A percentile compares a stretch with the other conserved stretches of the same genome.
Conservation (phyloP, 1,140 invertebrate species). For the Drosophila pseudoobscura region DNA sequence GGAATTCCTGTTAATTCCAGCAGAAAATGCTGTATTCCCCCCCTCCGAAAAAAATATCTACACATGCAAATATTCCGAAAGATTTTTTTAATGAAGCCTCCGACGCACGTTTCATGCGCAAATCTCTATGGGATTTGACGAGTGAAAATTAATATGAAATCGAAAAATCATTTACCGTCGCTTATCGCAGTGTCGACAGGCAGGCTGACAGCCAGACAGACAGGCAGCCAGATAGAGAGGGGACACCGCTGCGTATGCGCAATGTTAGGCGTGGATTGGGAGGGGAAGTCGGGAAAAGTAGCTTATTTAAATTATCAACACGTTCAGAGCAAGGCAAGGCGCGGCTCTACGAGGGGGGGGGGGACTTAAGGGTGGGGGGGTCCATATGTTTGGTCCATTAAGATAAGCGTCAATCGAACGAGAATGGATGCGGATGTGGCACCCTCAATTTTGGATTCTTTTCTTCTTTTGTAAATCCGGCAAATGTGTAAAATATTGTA, state of each 20-base stretch:
- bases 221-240: neutral
- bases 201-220: conserved; percentile 52
- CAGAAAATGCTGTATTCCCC: neutral
- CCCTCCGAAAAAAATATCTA: conserved; percentile 9
- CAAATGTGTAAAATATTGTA: conserved; percentile 79
- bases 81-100: conserved; percentile 70
- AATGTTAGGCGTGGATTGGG: conserved; percentile 39
- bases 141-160: conserved; percentile 73
- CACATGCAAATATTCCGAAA: conserved; percentile 47
- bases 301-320: conserved; percentile 82
- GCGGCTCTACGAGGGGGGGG: neutral
- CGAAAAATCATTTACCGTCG: conserved; percentile 77
- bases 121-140: conserved; percentile 74
- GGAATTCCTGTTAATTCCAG: conserved; percentile 48
- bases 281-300: conserved; percentile 55
- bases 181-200: conserved; percentile 72
- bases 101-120: conserved; percentile 24
- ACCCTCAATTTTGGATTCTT: conserved; percentile 6
- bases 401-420: conserved; percentile 80
- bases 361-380: too few relatives aligned
- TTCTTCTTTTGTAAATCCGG: conserved; percentile 66
- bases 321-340: conserved; percentile 34
- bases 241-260: conserved; percentile 71
- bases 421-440: conserved; percentile 17
- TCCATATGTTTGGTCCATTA: conserved; percentile 81